Conservation (phyloP, 2,113 vertebrate species). For the Shinisaurus crocodilurus region DNA sequence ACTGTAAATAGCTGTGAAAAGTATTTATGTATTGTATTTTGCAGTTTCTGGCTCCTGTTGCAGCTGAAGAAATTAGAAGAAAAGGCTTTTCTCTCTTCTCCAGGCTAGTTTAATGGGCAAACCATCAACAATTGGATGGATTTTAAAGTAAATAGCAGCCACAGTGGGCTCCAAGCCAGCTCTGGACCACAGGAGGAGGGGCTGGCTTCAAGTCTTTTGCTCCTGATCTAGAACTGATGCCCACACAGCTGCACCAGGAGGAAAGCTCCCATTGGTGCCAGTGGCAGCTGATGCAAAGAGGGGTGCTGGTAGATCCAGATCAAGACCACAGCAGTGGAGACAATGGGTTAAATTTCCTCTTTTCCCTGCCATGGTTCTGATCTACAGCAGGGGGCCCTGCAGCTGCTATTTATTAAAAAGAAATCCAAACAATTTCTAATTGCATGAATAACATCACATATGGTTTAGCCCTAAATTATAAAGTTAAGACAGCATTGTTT, state of each 20-base stretch:
- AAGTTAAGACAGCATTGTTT: too few relatives aligned
- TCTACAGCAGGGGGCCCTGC: not conserved
- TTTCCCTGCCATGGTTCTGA: not conserved
- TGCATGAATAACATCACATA: not conserved
- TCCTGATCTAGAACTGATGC: too few relatives aligned
- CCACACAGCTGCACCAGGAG: not conserved
- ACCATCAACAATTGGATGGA: not conserved
- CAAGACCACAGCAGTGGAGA: not conserved
- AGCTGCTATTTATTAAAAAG: not conserved
- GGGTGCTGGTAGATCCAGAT: not conserved
- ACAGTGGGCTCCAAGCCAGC: not conserved
- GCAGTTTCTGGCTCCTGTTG: not conserved
- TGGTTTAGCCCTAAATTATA: not conserved
- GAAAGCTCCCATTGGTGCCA: not conserved
- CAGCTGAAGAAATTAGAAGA: not conserved
- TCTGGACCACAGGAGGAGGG: not conserved
- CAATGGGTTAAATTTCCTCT: too few relatives aligned
- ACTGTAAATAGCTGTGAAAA: not conserved
- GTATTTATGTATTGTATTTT: not conserved
- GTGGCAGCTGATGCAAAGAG: not conserved
- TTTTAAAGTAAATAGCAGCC: not conserved
- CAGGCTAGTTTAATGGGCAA: not conserved
- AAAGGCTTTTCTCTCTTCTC: not conserved
- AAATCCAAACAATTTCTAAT: too few relatives aligned
- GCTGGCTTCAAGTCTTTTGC: too few relatives aligned